Evolutionary conservation across 2,888 invertebrate species (phyloP).

Genomic region (Anodontia alba): DNA sequence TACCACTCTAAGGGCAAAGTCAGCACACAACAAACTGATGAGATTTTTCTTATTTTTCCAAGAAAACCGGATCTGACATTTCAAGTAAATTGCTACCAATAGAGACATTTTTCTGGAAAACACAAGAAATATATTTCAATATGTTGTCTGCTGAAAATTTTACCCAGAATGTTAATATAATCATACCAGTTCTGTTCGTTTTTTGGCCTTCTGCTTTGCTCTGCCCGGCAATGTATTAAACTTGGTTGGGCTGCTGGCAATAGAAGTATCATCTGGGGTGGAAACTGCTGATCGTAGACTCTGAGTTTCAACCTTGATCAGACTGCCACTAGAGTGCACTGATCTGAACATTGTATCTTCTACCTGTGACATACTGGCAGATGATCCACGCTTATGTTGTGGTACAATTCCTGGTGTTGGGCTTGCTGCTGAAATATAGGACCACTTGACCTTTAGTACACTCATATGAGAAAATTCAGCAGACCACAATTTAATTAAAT

Average conservation of each 20-base stretch:
- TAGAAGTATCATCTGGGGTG: slow-evolving; percentile 68
- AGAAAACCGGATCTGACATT: no score
- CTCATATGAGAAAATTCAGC: no score
- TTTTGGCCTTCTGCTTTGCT: slow-evolving; percentile 47
- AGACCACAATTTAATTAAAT: neutral
- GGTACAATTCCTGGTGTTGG: slow-evolving; percentile 63
- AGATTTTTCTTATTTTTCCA: no score
- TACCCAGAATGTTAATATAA: no score
- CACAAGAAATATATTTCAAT: no score
- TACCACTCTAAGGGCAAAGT: no score
- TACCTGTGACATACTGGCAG: slow-evolving; percentile 82
- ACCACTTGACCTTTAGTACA: neutral
- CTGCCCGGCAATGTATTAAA: slow-evolving; percentile 67
- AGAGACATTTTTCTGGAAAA: no score
- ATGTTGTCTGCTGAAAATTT: no score
- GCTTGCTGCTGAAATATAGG: slow-evolving; percentile 49
- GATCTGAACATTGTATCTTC: slow-evolving; percentile 77
- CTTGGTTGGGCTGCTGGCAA: slow-evolving; percentile 70
- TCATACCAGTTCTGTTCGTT: neutral
- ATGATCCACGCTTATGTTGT: slow-evolving; percentile 78
- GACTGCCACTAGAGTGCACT: slow-evolving; percentile 71
- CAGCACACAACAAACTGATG: no score
- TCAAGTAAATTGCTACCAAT: no score
- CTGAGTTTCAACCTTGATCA: slow-evolving; percentile 69
- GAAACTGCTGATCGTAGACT: slow-evolving; percentile 69